Evolutionary conservation across 2,113 vertebrate genomes (phyloP).

Genomic region (Mola mola): DNA sequence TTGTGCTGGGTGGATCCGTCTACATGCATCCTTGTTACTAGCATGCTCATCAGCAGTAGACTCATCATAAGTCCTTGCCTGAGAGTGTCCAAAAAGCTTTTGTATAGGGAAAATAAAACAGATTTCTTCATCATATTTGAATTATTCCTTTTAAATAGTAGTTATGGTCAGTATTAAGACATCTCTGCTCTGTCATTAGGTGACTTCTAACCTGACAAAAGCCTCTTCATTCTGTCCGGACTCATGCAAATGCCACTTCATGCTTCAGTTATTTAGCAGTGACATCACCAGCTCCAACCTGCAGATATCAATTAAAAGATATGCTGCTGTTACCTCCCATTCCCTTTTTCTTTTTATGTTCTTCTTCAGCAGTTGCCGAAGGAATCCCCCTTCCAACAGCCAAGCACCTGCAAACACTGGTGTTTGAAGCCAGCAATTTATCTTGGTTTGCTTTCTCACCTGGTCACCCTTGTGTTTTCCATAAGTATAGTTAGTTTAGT

Average conservation of each 20-base stretch:
- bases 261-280: background rate
- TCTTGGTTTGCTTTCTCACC: background rate
- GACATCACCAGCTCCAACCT: slow-evolving; percentile 17
- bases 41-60: background rate
- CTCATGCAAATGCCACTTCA: background rate
- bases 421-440: slow-evolving; percentile 11
- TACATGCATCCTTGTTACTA: too few species aligned
- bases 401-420: slow-evolving; percentile 20
- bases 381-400: slow-evolving; percentile 30
- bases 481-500: slow-evolving; percentile 13
- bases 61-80: slow-evolving; percentile 42
- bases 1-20: slow-evolving; percentile 4
- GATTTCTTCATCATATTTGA: background rate
- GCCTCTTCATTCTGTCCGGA: slow-evolving; percentile 13
- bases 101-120: background rate
- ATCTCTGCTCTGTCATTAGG: background rate
- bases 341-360: slow-evolving; percentile 43
- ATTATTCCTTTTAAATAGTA: background rate
- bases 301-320: slow-evolving; percentile 63
- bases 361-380: slow-evolving; percentile 47
- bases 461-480: background rate
- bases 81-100: slow-evolving; percentile 47
- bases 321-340: slow-evolving; percentile 40
- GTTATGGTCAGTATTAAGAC: background rate
- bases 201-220: background rate